Evolutionary conservation across 2,113 vertebrate genomes (phyloP).

Genomic region (Gopherus flavomarginatus): DNA sequence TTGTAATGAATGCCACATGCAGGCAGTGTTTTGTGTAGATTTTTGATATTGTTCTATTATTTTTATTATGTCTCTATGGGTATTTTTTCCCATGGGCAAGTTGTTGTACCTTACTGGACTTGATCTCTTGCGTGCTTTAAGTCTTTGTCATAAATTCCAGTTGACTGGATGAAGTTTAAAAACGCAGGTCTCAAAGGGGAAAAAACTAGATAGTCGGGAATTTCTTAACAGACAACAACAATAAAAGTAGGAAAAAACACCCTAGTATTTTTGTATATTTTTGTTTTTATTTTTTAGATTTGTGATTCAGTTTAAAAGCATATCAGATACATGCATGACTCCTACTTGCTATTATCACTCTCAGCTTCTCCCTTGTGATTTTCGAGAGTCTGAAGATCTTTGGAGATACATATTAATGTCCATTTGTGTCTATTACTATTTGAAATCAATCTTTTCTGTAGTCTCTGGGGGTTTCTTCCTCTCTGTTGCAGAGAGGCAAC

Average conservation of each 20-base stretch:
- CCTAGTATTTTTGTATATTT: background rate
- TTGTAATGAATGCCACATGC: background rate
- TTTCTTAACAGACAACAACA: background rate
- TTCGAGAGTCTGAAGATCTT: slow-evolving; percentile 17
- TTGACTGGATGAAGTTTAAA: background rate
- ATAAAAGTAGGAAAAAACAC: background rate
- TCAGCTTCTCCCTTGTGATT: slow-evolving; percentile 43
- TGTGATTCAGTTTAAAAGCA: slow-evolving; percentile 53
- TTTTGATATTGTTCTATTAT: background rate
- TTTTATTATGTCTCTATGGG: background rate
- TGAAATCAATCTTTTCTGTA: slow-evolving; percentile 56
- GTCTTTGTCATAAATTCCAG: background rate
- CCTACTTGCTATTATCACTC: slow-evolving; percentile 47
- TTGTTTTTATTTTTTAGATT: slow-evolving; percentile 47
- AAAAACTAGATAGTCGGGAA: background rate
- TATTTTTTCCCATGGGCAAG: background rate
- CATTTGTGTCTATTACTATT: slow-evolving; percentile 63
- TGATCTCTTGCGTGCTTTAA: background rate
- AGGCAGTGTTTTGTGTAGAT: background rate
- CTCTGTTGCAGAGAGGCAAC: slow-evolving; percentile 16
- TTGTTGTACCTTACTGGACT: background rate
- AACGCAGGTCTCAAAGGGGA: background rate
- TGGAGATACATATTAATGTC: slow-evolving; percentile 52
- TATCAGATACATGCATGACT: slow-evolving; percentile 14
- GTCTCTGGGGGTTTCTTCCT: slow-evolving; percentile 45